A percentile compares a stretch with the other conserved stretches of the same genome.
These are phyloP conservation scores for Chaunax sp. DNA, from an alignment of 2,797 vertebrate genomes.

Conservation along the genomic window DNA sequence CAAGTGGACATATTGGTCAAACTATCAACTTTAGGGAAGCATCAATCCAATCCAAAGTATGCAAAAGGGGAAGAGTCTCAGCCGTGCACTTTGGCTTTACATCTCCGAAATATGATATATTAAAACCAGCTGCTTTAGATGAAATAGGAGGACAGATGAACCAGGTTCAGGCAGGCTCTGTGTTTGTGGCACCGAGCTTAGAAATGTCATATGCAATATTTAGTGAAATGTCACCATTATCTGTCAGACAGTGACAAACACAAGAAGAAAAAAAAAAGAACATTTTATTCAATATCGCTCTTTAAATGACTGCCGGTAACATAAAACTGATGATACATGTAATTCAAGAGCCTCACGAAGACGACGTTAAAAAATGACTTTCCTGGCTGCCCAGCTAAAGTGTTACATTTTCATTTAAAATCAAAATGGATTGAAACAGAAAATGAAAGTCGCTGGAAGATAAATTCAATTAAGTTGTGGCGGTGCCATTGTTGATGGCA, in stretches of 20 bases:
- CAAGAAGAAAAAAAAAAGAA: constrained; percentile 9
- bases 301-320: constrained; percentile 55
- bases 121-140: constrained; percentile 1
- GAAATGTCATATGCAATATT: constrained; percentile 32
- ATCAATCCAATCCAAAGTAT: not conserved
- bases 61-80: not conserved
- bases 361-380: constrained; percentile 3
- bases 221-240: constrained; percentile 11
- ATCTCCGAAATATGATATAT: constrained; percentile 4
- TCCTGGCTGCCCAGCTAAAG: constrained; percentile 42
- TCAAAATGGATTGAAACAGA: constrained; percentile 26
- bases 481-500: constrained; percentile 35
- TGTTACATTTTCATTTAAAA: constrained; percentile 35
- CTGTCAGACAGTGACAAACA: constrained; percentile 18
- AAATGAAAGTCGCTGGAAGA: constrained; percentile 41
- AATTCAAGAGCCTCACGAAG: constrained; percentile 13
- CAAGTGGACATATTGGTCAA: too few species aligned
- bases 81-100: constrained; percentile 1
- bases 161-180: not conserved
- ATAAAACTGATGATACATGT: constrained; percentile 21
- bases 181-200: constrained; percentile 2
- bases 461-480: constrained; percentile 48
- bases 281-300: constrained; percentile 32
- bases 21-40: not conserved
- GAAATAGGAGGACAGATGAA: constrained; percentile 1